These are phyloP conservation scores for Bryconaethiops microstoma DNA, from an alignment of 2,797 vertebrate species.

Conservation along the genomic window DNA sequence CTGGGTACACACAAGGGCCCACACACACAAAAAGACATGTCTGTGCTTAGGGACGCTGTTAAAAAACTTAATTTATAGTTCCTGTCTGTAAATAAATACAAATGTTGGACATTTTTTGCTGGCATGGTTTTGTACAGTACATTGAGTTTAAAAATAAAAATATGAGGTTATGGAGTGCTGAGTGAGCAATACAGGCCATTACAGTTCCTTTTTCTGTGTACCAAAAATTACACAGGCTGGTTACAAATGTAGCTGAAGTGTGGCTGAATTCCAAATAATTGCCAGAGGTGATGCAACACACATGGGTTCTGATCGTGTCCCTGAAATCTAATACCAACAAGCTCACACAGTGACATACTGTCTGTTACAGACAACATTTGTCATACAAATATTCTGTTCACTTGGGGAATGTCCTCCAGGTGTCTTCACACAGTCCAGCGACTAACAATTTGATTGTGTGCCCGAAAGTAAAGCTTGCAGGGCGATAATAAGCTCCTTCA, in stretches of 20 bases:
- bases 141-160: neutral
- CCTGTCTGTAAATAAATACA: neutral
- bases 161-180: neutral
- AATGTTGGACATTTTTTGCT: neutral
- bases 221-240: too few relatives aligned
- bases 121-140: neutral
- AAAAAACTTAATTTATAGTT: neutral
- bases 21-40: neutral
- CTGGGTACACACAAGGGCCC: constrained; percentile 67
- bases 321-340: neutral
- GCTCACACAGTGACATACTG: neutral
- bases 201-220: neutral
- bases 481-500: neutral
- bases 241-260: neutral
- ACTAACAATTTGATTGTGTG: neutral
- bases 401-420: neutral
- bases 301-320: neutral
- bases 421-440: neutral
- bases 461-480: neutral
- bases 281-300: neutral
- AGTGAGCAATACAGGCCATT: neutral
- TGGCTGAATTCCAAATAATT: neutral
- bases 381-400: neutral
- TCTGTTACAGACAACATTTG: neutral
- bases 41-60: neutral